Conservation (phyloP, 1,140 invertebrate species). For the Saccostrea glomerata region DNA sequence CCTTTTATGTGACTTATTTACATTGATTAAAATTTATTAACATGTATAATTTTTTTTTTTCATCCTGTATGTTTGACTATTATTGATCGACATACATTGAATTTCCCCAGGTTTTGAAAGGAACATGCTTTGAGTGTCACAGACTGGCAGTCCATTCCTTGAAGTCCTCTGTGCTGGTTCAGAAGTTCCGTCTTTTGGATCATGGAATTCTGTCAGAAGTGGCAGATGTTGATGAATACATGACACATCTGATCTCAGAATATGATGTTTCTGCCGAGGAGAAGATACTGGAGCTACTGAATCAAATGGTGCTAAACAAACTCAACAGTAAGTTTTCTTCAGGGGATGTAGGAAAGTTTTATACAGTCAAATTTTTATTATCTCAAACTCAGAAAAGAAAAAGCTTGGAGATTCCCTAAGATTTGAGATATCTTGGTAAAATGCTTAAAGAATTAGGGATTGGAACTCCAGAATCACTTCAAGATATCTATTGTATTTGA, state of each 20-base stretch:
- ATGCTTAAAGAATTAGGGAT: too few species aligned
- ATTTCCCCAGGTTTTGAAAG: slow-evolving; percentile 82
- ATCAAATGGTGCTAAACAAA: slow-evolving; percentile 9
- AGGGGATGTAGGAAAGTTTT: too few species aligned
- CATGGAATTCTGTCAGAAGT: slow-evolving; percentile 87
- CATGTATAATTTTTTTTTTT: too few species aligned
- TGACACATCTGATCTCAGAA: slow-evolving; percentile 30
- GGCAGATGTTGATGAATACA: slow-evolving; percentile 82
- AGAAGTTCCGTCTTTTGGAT: slow-evolving; percentile 88
- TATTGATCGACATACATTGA: background rate
- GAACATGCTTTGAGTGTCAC: slow-evolving; percentile 81
- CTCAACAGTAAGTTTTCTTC: slow-evolving; percentile 2
- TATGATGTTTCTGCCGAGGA: slow-evolving; percentile 24
- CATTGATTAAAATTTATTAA: too few species aligned
- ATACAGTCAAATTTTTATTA: too few species aligned
- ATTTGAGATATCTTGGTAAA: too few species aligned
- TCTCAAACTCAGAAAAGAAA: too few species aligned
- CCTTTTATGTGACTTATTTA: too few species aligned
- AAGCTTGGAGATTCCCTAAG: too few species aligned
- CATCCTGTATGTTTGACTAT: too few species aligned
- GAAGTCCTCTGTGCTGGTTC: slow-evolving; percentile 81
- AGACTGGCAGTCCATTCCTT: slow-evolving; percentile 71
- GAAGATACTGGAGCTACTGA: background rate
- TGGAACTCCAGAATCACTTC: too few species aligned
- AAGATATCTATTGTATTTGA: too few species aligned